Evolutionary conservation across 2,797 vertebrate genomes (phyloP).

Genomic region (Lates japonicus): DNA sequence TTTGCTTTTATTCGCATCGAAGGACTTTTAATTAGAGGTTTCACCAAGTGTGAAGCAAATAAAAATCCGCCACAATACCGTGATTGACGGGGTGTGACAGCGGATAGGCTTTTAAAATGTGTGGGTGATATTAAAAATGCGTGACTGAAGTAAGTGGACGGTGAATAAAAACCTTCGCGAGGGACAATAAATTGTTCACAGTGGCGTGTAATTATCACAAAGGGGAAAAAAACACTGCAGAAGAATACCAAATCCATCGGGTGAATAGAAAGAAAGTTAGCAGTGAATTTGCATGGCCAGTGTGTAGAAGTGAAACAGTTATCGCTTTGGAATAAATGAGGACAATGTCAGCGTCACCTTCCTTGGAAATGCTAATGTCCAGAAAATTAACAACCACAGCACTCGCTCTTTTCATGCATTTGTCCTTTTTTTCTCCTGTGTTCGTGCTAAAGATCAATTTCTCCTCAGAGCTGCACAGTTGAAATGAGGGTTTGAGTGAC

Average conservation of each 20-base stretch:
- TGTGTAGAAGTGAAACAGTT: neutral
- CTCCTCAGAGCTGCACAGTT: neutral
- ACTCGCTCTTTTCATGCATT: neutral
- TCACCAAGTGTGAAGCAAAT: constrained; percentile 41
- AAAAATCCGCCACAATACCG: neutral
- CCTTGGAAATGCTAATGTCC: neutral
- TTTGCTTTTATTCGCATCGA: neutral
- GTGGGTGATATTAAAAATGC: constrained; percentile 30
- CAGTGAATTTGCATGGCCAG: neutral
- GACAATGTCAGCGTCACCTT: neutral
- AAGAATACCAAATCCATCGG: constrained; percentile 6
- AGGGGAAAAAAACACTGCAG: neutral
- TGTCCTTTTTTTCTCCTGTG: neutral
- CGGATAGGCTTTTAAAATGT: neutral
- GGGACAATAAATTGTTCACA: constrained; percentile 29
- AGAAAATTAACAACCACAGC: neutral
- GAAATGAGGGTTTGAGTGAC: neutral
- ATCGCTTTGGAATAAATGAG: constrained; percentile 4
- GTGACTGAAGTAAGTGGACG: constrained; percentile 36
- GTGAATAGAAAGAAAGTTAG: neutral
- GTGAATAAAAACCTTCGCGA: constrained; percentile 29
- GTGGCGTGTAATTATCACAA: constrained; percentile 32
- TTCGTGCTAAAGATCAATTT: neutral
- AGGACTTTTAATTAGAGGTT: constrained; percentile 39
- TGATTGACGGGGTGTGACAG: constrained; percentile 1